These are phyloP conservation scores for Ctenoplectra terminalis DNA, from an alignment of 1,140 invertebrate species.

Conservation along the genomic window DNA sequence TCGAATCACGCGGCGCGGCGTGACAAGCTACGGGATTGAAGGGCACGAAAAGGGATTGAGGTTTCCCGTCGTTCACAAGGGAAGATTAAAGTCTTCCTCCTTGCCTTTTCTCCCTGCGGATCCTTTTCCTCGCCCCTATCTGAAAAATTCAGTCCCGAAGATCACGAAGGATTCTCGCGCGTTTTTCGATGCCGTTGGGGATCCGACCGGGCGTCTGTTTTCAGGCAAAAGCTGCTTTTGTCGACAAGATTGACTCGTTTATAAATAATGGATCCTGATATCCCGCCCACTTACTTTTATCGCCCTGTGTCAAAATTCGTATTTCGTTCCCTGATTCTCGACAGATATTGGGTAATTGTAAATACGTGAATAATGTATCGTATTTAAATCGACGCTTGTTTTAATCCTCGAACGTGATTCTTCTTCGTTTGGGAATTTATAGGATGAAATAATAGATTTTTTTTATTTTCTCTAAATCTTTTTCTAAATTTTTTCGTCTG, in stretches of 20 bases:
- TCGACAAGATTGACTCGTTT: constrained; percentile 48
- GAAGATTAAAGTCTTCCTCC: constrained; percentile 60
- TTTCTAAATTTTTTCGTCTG: no score
- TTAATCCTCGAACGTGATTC: not conserved
- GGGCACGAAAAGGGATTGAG: constrained; percentile 63
- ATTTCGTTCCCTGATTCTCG: not conserved
- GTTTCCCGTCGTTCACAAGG: constrained; percentile 49
- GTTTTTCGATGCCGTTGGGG: constrained; percentile 15
- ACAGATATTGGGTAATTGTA: not conserved
- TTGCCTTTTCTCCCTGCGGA: not conserved
- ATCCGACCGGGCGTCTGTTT: constrained; percentile 1
- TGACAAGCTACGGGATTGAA: constrained; percentile 63
- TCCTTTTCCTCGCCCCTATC: constrained; percentile 10
- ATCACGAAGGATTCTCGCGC: constrained; percentile 30
- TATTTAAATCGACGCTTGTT: not conserved
- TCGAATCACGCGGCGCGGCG: constrained; percentile 47
- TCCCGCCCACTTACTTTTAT: constrained; percentile 11
- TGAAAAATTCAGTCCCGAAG: constrained; percentile 46
- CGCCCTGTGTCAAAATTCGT: not conserved
- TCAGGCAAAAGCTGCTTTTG: constrained; percentile 19
- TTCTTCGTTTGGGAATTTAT: no score
- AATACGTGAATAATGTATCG: not conserved
- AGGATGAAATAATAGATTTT: no score
- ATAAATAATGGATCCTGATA: constrained; percentile 45
- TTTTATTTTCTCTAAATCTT: no score